Percentiles rank a stretch among this genome's conserved stretches.
Evolutionary conservation across 1,140 invertebrate species (phyloP).

Genomic region (Rhopalosiphum padi): DNA sequence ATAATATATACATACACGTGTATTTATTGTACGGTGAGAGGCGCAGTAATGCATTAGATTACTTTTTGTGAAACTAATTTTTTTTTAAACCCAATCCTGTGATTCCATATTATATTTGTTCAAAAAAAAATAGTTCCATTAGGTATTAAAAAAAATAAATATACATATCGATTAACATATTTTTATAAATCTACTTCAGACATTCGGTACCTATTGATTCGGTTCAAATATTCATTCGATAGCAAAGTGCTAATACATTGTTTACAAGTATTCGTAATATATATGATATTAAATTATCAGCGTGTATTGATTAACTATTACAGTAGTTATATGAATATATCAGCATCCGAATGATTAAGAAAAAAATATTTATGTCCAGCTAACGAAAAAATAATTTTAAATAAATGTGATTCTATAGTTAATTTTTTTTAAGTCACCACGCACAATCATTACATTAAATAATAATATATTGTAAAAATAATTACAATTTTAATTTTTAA

Average conservation of each 20-base stretch:
- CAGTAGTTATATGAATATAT: too few species aligned
- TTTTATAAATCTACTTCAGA: background rate
- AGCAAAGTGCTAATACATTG: background rate
- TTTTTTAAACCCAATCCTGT: background rate
- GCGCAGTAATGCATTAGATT: background rate
- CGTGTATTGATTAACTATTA: too few species aligned
- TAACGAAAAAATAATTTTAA: too few species aligned
- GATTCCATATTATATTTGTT: background rate
- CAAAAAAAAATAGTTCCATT: background rate
- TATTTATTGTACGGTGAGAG: background rate
- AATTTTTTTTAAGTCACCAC: too few species aligned
- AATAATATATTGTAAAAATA: too few species aligned
- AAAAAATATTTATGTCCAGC: too few species aligned
- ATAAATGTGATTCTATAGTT: too few species aligned
- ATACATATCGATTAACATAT: background rate
- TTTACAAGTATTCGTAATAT: background rate
- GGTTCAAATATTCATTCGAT: background rate
- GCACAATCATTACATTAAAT: too few species aligned
- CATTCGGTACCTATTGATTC: too few species aligned
- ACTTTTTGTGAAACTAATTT: background rate
- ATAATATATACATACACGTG: background rate
- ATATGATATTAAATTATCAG: too few species aligned
- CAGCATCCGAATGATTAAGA: too few species aligned
- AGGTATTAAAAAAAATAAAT: background rate
- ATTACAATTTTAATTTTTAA: too few species aligned